Percentiles rank a stretch among this genome's conserved stretches.
Evolutionary conservation across 2,797 vertebrate genomes (phyloP).

Genomic region (Tinamus major): DNA sequence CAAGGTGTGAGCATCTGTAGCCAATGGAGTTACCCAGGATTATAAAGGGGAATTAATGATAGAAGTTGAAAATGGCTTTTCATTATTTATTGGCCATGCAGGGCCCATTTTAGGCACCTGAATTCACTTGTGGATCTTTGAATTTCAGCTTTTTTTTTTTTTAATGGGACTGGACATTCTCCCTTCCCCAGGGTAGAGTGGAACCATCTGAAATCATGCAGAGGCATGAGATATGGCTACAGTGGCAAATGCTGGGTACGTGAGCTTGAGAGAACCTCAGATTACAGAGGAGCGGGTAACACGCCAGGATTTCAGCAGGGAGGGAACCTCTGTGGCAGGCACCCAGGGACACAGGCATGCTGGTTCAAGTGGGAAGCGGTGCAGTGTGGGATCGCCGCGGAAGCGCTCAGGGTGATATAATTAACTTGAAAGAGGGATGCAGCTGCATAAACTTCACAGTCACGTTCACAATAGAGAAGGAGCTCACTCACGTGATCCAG

Average conservation of each 20-base stretch:
- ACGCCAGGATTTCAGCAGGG: constrained; percentile 51
- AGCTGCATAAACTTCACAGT: constrained; percentile 51
- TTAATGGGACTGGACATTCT: neutral
- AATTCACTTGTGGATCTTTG: neutral
- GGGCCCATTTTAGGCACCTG: neutral
- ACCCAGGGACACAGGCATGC: neutral
- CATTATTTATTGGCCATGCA: neutral
- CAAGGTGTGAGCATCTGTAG: neutral
- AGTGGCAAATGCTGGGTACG: neutral
- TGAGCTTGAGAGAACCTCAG: constrained; percentile 34
- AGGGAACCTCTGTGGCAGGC: constrained; percentile 11
- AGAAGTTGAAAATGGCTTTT: neutral
- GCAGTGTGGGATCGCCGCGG: neutral
- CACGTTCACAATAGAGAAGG: neutral
- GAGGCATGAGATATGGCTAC: constrained; percentile 9
- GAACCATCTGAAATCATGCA: constrained; percentile 17
- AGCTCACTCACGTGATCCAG: neutral
- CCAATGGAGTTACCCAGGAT: neutral
- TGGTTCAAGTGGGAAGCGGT: neutral
- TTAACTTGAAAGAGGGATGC: constrained; percentile 53
- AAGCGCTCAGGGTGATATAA: neutral
- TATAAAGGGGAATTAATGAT: neutral
- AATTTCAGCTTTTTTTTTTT: neutral
- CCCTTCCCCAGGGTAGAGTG: neutral
- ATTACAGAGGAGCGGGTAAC: constrained; percentile 8